These are phyloP conservation scores for Pangasianodon gigas DNA, from an alignment of 2,113 vertebrate genomes.

Conservation along the genomic window DNA sequence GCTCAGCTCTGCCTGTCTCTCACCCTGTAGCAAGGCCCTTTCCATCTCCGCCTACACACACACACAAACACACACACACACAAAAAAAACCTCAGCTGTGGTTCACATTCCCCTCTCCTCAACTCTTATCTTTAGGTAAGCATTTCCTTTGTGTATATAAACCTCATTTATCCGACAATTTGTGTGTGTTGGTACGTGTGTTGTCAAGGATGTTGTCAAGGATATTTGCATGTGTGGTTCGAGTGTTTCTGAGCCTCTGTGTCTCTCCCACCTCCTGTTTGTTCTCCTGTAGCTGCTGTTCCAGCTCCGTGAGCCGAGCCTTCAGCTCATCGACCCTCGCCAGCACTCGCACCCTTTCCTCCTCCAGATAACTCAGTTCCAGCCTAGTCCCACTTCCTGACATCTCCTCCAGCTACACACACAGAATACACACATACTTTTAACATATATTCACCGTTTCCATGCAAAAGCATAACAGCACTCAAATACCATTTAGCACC, in stretches of 20 bases:
- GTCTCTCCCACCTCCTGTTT: conserved; percentile 81
- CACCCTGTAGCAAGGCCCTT: conserved; percentile 87
- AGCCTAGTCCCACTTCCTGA: conserved; percentile 59
- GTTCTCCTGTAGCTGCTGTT: conserved; percentile 91
- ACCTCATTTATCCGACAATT: not conserved
- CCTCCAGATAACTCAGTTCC: conserved; percentile 82
- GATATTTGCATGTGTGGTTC: not conserved
- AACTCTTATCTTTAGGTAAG: conserved; percentile 24
- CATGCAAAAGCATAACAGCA: not conserved
- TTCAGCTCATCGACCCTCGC: conserved; percentile 85
- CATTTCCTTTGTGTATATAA: conserved; percentile 32
- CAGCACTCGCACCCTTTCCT: conserved; percentile 79
- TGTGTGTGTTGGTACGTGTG: not conserved
- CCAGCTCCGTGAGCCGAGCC: conserved; percentile 83
- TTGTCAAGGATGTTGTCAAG: not conserved
- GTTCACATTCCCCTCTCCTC: conserved; percentile 12
- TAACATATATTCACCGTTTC: not conserved
- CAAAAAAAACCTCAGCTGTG: not conserved
- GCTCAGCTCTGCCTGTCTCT: conserved; percentile 81
- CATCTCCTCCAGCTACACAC: conserved; percentile 80
- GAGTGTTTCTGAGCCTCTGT: not conserved
- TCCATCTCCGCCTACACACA: conserved; percentile 90
- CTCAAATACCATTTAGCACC: not conserved
- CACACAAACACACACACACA: conserved; percentile 13
- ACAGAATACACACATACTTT: not conserved